Conservation (phyloP, 92 coral and sea anemone species). For the Palythoa heliodiscus region DNA sequence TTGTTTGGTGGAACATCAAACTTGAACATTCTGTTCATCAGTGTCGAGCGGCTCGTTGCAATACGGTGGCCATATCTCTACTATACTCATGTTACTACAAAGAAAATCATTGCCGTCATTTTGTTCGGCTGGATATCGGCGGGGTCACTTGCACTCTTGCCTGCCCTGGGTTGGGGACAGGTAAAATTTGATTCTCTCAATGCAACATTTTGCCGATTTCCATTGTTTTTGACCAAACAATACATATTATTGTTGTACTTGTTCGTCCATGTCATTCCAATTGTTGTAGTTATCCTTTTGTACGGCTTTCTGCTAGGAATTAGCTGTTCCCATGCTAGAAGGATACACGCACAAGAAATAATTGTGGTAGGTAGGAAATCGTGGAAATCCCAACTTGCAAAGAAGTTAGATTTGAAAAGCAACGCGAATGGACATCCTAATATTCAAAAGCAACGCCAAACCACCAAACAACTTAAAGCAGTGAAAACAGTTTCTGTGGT, state of each 20-base stretch:
- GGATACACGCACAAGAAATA: constrained; percentile 64
- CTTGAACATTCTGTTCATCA: constrained; percentile 67
- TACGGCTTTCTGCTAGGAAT: constrained; percentile 74
- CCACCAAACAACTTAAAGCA: constrained; percentile 54
- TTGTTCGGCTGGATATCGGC: constrained; percentile 51
- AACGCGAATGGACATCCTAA: background rate
- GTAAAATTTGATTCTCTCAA: background rate
- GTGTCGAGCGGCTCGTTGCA: constrained; percentile 74
- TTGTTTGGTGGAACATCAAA: constrained; percentile 78
- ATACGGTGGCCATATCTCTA: constrained; percentile 74
- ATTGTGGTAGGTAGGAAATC: constrained; percentile 26
- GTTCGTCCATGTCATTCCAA: constrained; percentile 65
- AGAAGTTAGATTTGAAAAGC: constrained; percentile 2
- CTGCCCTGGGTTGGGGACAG: constrained; percentile 64
- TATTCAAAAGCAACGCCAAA: constrained; percentile 22
- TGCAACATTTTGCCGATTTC: constrained; percentile 62
- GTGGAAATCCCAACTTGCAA: background rate
- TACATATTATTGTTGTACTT: constrained; percentile 59
- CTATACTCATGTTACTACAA: constrained; percentile 53
- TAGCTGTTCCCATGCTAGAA: constrained; percentile 65
- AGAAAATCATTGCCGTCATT: constrained; percentile 34
- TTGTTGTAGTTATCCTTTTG: constrained; percentile 50
- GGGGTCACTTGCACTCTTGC: constrained; percentile 55
- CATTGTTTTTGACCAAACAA: constrained; percentile 51
- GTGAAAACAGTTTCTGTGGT: constrained; percentile 68